phyloP scores from a whole-genome alignment of 2,797 vertebrate species.

The Melanogrammus aeglefinus region DNA sequence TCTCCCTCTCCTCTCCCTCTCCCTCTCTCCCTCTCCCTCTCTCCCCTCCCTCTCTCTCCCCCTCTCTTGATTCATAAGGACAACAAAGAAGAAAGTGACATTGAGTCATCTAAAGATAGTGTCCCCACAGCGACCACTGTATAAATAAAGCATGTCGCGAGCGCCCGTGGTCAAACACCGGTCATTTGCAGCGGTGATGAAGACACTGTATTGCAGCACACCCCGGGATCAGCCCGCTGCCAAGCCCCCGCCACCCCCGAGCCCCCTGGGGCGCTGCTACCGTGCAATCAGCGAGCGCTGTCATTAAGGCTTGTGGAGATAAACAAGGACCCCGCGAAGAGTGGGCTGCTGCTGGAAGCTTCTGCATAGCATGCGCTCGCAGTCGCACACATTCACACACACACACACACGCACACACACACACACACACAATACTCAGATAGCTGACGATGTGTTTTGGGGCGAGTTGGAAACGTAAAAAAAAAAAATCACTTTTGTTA shows the following conservation, averaged over 20 bases:
- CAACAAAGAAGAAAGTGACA: slow-evolving; percentile 62
- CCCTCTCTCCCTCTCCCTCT: no score
- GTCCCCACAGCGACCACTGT: slow-evolving; percentile 37
- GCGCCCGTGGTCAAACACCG: slow-evolving; percentile 58
- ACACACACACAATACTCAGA: not conserved
- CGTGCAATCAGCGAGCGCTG: slow-evolving; percentile 65
- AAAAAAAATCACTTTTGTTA: no score
- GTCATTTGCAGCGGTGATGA: slow-evolving; percentile 57
- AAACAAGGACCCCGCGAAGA: slow-evolving; percentile 50
- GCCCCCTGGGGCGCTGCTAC: slow-evolving; percentile 28
- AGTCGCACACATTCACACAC: slow-evolving; percentile 43
- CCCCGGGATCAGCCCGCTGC: not conserved
- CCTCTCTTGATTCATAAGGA: slow-evolving; percentile 30
- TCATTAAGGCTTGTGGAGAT: slow-evolving; percentile 65
- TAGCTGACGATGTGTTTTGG: no score
- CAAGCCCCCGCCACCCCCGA: no score
- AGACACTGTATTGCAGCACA: slow-evolving; percentile 51
- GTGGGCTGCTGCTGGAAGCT: slow-evolving; percentile 59
- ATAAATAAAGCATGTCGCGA: slow-evolving; percentile 59
- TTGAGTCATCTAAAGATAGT: slow-evolving; percentile 68
- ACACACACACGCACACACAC: no score
- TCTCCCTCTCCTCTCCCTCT: no score
- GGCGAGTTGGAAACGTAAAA: no score
- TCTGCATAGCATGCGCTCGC: slow-evolving; percentile 54
- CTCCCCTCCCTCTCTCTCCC: not conserved